Evolutionary conservation across 2,888 invertebrate species (phyloP).

Genomic region (Callinectes sapidus): DNA sequence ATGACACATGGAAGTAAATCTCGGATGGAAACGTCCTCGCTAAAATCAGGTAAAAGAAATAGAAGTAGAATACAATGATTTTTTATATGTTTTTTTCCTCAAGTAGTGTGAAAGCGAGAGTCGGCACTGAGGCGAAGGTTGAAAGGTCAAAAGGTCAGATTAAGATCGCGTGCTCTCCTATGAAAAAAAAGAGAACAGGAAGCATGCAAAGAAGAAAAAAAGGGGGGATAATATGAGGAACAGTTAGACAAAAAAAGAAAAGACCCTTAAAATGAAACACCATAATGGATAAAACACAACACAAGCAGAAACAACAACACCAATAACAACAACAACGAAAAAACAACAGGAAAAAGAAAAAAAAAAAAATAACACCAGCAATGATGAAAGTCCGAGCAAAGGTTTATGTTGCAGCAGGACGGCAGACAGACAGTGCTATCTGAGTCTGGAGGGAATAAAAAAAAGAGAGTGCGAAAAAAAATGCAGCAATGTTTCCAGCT

Average conservation of each 20-base stretch:
- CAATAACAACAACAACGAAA: neutral
- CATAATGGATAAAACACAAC: neutral
- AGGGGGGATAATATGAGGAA: neutral
- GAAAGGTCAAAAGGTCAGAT: neutral
- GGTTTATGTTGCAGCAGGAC: neutral
- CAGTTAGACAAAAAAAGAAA: neutral
- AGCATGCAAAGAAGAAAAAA: neutral
- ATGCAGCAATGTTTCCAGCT: neutral
- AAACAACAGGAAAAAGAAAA: neutral
- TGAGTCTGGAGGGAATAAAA: neutral
- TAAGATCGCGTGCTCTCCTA: neutral
- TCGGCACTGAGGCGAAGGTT: neutral
- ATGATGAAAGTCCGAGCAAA: neutral
- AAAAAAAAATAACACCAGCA: neutral
- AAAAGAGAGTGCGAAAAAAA: neutral
- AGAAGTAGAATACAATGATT: neutral
- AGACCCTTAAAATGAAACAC: neutral
- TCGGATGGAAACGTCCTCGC: too few species aligned
- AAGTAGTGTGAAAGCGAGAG: neutral
- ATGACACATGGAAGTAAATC: too few species aligned
- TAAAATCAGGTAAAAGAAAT: neutral
- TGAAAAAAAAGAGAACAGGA: neutral
- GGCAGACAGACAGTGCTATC: neutral
- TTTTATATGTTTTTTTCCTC: neutral
- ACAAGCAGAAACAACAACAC: neutral